A percentile compares a stretch with the other conserved stretches of the same genome.
These are phyloP conservation scores for Stenodera caucasica DNA, from an alignment of 2,888 invertebrate genomes.

Conservation along the genomic window DNA sequence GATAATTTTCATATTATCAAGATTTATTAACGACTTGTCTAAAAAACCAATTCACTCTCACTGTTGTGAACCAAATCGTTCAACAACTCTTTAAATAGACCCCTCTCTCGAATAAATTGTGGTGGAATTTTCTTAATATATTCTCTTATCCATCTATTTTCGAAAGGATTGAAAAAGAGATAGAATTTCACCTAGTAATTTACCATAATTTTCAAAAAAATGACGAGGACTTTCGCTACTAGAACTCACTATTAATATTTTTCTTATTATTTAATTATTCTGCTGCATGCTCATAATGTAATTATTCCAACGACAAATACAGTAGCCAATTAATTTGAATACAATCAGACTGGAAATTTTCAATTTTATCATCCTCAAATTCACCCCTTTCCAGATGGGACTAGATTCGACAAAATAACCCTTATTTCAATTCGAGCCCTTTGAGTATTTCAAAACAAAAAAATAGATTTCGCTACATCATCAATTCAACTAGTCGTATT, in stretches of 20 bases:
- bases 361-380: background rate
- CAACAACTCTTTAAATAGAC: conserved; percentile 35
- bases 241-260: background rate
- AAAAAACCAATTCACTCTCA: conserved; percentile 40
- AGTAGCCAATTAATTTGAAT: background rate
- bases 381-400: no score
- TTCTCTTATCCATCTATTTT: background rate
- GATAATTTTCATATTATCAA: conserved; percentile 34
- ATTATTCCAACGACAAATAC: background rate
- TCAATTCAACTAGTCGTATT: no score
- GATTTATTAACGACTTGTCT: conserved; percentile 24
- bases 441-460: no score
- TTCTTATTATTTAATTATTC: background rate
- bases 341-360: background rate
- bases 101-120: conserved; percentile 33
- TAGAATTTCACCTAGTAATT: background rate
- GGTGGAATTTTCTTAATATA: background rate
- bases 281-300: background rate
- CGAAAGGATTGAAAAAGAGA: conserved; percentile 1
- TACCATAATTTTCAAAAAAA: background rate
- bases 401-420: no score
- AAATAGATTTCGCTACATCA: no score
- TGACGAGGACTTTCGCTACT: background rate
- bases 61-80: conserved; percentile 38
- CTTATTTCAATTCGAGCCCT: no score